Percentiles rank a stretch among this genome's conserved stretches.
These are phyloP conservation scores for Oncorhynchus tshawytscha DNA, from an alignment of 2,113 vertebrate species.

Conservation along the genomic window DNA sequence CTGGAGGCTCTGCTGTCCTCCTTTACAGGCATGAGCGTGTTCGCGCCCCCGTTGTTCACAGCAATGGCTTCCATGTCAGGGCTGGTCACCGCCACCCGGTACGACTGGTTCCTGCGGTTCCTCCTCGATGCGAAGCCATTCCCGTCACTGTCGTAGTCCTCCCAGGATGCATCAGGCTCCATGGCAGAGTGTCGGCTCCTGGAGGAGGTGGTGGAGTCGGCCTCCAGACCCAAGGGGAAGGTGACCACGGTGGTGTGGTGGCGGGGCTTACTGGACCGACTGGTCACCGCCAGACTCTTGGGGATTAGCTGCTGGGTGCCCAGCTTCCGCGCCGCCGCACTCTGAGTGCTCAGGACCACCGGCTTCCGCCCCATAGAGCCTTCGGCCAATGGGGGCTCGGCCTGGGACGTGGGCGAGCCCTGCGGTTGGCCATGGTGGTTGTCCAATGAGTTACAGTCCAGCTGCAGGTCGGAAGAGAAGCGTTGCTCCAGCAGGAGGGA, in stretches of 20 bases:
- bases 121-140: slow-evolving; percentile 65
- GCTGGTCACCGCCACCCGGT: slow-evolving; percentile 84
- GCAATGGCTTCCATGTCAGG: slow-evolving; percentile 14
- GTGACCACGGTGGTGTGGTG: slow-evolving; percentile 83
- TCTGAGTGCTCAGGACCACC: slow-evolving; percentile 83
- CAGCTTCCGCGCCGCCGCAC: slow-evolving; percentile 74
- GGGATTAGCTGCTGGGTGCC: slow-evolving; percentile 90
- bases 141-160: slow-evolving; percentile 73
- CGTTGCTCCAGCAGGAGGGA: slow-evolving; percentile 66
- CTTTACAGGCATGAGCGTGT: slow-evolving; percentile 58
- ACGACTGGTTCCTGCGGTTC: slow-evolving; percentile 88
- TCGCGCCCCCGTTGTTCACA: fast-evolving
- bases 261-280: slow-evolving; percentile 71
- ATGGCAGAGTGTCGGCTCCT: slow-evolving; percentile 39
- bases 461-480: slow-evolving; percentile 68
- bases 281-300: slow-evolving; percentile 73
- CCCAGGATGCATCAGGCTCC: slow-evolving; percentile 64
- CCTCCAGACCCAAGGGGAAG: slow-evolving; percentile 48
- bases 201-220: slow-evolving; percentile 9
- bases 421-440: slow-evolving; percentile 24
- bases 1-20: slow-evolving; percentile 60
- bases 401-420: neutral
- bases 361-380: slow-evolving; percentile 9
- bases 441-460: slow-evolving; percentile 25
- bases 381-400: neutral